Conservation (phyloP, 2,113 vertebrate genomes). For the Osmerus mordax region DNA sequence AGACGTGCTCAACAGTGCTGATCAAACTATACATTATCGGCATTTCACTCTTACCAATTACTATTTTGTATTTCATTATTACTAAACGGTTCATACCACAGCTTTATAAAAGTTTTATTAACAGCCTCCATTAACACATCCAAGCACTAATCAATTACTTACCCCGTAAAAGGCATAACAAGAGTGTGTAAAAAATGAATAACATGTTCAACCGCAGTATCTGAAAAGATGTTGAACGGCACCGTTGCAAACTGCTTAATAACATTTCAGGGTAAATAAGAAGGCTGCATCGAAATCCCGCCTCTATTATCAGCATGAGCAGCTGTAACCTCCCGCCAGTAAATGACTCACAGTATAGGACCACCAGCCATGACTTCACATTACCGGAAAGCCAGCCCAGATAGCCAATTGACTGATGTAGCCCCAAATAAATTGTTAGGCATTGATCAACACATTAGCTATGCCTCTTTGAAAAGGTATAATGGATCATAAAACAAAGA, state of each 20-base stretch:
- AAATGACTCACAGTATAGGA: no score
- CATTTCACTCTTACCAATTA: no score
- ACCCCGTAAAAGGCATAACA: slow-evolving; percentile 40
- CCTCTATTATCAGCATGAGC: neutral
- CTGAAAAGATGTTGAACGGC: neutral
- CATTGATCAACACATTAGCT: no score
- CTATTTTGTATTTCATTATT: neutral
- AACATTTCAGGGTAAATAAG: neutral
- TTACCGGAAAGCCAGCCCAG: slow-evolving; percentile 33
- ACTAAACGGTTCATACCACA: neutral
- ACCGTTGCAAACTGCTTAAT: neutral
- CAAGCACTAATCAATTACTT: neutral
- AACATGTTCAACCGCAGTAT: slow-evolving; percentile 4
- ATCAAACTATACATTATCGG: neutral
- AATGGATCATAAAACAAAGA: neutral
- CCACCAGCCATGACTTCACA: slow-evolving; percentile 28
- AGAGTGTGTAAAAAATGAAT: neutral
- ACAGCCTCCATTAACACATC: neutral
- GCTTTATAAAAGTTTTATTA: neutral
- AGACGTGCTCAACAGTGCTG: neutral
- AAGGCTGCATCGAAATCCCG: neutral
- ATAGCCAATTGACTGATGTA: neutral
- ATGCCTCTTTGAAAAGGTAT: neutral
- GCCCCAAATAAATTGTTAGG: no score
- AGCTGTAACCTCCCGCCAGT: slow-evolving; percentile 23